Conservation (phyloP, 2,888 invertebrate genomes). For the Cryptocephalus primarius region DNA sequence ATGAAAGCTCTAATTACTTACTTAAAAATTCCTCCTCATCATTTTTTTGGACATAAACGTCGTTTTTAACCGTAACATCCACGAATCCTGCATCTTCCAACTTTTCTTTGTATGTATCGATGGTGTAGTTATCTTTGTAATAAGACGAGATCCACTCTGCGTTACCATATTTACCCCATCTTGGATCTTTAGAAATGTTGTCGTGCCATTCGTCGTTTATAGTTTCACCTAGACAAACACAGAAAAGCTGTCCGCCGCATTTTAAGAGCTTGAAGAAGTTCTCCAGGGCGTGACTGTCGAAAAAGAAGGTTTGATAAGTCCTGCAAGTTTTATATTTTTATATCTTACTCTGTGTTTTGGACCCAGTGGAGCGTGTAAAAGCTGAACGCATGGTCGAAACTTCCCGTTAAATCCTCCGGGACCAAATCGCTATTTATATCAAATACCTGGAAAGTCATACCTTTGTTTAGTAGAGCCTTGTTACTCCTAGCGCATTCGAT, state of each 20-base stretch:
- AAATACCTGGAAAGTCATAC: not conserved
- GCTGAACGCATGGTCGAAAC: constrained; percentile 8
- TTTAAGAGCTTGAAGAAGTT: no score
- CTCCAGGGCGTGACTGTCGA: no score
- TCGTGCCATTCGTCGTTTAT: not conserved
- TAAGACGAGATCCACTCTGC: constrained; percentile 5
- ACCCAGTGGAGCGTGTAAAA: constrained; percentile 8
- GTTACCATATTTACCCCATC: constrained; percentile 8
- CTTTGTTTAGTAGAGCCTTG: not conserved
- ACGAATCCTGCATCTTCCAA: no score
- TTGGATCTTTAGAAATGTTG: constrained; percentile 4
- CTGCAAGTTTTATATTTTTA: no score
- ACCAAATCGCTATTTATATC: constrained; percentile 2
- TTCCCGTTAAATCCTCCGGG: constrained; percentile 1
- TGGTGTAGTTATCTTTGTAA: not conserved
- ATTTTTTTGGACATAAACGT: no score
- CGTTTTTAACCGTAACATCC: no score
- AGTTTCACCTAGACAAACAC: no score
- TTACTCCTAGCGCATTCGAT: constrained; percentile 1
- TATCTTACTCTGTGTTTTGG: constrained; percentile 6
- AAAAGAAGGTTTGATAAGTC: not conserved
- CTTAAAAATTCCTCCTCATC: no score
- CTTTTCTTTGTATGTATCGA: no score
- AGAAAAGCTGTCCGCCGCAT: no score
- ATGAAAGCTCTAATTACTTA: no score